phyloP scores from a whole-genome alignment of 2,888 invertebrate species.

The Acholoe squamosa region DNA sequence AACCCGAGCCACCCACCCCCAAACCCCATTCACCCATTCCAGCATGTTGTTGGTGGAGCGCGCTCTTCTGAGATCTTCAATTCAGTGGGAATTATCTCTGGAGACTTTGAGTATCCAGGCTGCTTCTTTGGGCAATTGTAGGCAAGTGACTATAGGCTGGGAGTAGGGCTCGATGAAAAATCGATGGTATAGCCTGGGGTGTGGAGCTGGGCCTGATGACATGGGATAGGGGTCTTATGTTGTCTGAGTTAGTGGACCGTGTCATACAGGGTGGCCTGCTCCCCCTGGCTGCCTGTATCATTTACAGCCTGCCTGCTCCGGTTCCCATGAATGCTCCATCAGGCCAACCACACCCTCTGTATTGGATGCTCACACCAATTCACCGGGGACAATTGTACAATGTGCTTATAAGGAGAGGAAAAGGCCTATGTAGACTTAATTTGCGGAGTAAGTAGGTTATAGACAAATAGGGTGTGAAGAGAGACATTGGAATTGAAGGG shows the following conservation, averaged over 20 bases:
- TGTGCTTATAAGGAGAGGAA: too few relatives aligned
- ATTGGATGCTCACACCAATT: too few relatives aligned
- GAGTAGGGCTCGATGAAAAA: conserved; percentile 26
- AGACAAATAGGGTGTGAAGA: too few relatives aligned
- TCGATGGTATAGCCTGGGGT: conserved; percentile 42
- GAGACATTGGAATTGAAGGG: too few relatives aligned
- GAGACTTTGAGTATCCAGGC: background rate
- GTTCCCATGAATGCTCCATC: conserved; percentile 49
- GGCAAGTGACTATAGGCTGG: background rate
- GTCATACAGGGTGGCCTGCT: background rate
- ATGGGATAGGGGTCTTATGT: conserved; percentile 56
- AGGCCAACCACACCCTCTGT: background rate
- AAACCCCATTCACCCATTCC: background rate
- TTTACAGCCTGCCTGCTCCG: conserved; percentile 34
- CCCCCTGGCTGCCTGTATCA: background rate
- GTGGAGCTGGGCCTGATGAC: background rate
- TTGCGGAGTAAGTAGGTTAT: too few relatives aligned
- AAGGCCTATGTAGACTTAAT: too few relatives aligned
- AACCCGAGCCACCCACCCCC: conserved; percentile 7
- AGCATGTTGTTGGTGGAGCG: background rate
- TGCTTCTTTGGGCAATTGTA: background rate
- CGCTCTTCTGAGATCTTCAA: conserved; percentile 35
- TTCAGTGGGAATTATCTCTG: conserved; percentile 32
- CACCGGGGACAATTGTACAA: too few relatives aligned
- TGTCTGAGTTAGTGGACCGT: conserved; percentile 22